These are phyloP conservation scores for Coecobrya sp. DNA, from an alignment of 2,888 invertebrate species.

Conservation along the genomic window DNA sequence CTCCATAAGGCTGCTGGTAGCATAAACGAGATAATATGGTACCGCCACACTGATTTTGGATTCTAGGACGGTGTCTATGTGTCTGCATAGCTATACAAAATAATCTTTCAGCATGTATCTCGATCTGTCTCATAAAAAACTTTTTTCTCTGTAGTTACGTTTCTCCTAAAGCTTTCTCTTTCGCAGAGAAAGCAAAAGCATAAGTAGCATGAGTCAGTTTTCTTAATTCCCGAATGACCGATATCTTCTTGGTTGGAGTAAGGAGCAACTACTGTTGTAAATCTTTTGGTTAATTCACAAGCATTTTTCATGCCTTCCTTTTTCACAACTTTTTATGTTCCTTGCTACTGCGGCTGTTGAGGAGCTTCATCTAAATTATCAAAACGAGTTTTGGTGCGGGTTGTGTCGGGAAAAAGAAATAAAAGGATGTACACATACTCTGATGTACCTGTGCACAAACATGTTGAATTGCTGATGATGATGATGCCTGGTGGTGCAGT, in stretches of 20 bases:
- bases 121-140: constrained; percentile 72
- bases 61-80: constrained; percentile 55
- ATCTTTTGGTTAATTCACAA: constrained; percentile 77
- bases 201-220: constrained; percentile 55
- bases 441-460: neutral
- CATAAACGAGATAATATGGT: neutral
- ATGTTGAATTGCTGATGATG: constrained; percentile 28
- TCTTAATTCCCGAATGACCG: constrained; percentile 79
- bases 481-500: neutral
- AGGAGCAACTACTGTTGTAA: constrained; percentile 51
- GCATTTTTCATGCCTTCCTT: constrained; percentile 53
- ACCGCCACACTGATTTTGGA: constrained; percentile 63
- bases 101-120: constrained; percentile 57
- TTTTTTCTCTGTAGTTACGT: constrained; percentile 53
- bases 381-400: constrained; percentile 43
- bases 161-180: constrained; percentile 43
- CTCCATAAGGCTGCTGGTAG: neutral
- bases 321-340: neutral
- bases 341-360: neutral
- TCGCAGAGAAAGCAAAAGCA: neutral
- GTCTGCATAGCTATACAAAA: constrained; percentile 35
- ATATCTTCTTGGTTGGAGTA: constrained; percentile 54
- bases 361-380: constrained; percentile 74
- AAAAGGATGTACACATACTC: neutral
- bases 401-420: neutral